A percentile compares a stretch with the other conserved stretches of the same genome.
Conservation (phyloP, 1,140 invertebrate species). For the Phthorimaea operculella region DNA sequence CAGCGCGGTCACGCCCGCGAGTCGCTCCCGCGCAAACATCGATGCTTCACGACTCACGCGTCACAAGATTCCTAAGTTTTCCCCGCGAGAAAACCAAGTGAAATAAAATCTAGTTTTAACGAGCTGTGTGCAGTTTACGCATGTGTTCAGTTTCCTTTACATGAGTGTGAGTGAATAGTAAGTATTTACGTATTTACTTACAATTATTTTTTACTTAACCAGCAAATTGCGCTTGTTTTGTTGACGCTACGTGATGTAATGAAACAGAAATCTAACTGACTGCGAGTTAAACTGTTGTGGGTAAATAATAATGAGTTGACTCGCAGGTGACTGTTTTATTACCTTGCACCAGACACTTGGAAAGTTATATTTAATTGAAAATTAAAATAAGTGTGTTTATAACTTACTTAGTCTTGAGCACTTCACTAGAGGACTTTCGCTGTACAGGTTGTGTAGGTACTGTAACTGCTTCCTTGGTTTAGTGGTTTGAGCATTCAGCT, state of each 20-base stretch:
- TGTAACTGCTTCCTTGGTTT: too few species aligned
- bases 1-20: background rate
- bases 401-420: too few species aligned
- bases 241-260: constrained; percentile 7
- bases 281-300: background rate
- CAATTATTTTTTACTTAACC: constrained; percentile 8
- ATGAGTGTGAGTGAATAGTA: constrained; percentile 10
- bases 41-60: background rate
- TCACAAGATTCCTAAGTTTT: constrained; percentile 41
- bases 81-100: constrained; percentile 58
- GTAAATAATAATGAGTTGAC: background rate
- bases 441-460: too few species aligned
- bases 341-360: too few species aligned
- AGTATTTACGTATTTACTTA: constrained; percentile 19
- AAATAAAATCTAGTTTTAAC: constrained; percentile 32
- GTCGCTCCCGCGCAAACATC: background rate
- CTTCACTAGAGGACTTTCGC: too few species aligned
- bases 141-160: background rate
- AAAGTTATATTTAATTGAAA: too few species aligned
- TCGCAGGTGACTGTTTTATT: background rate
- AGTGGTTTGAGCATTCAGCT: too few species aligned
- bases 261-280: background rate
- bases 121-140: constrained; percentile 22
- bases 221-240: constrained; percentile 5
- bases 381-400: too few species aligned